Evolutionary conservation across 2,888 invertebrate genomes (phyloP), one percentile per base, ranked within the genome.

Genomic region (Carpatolechia fugitivella): DNA sequence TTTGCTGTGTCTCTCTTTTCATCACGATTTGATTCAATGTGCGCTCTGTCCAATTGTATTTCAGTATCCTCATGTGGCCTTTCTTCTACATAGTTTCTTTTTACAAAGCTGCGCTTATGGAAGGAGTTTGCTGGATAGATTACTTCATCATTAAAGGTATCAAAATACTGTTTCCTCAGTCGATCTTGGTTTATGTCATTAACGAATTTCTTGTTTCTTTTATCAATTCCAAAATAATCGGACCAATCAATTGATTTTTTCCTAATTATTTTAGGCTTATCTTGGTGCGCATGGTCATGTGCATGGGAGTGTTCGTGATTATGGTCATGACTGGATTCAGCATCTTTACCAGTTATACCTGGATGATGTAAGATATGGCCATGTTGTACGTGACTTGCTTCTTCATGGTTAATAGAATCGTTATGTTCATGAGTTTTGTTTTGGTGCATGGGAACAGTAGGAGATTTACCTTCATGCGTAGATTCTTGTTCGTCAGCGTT

Each of bases 201-300:
- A 1, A 78, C 65, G 53, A 78, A 80, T 68, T 94, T 94, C 78
- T 95, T 95, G 78, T 92, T 93, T 57, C 96, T 93, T 60, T 94
- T 92, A 75, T 97, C 96, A 59, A 96, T 92, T 0, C 97, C 97
- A 70, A 97, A 96, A 72, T 97, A 96, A 67, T 96, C 94, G 0
- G 95, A 94, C 97, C 96, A 97, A 69, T 96, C 94, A 57, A 97
- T 92, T 0, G 95, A 95, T 77, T 96, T 97, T 81, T 96, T 96
- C 60, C 93, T 93, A 6, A 95, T 78, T 24, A 88, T 85, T 38
- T 92, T 88, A 7, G 89, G 85, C 62, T 90, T 91, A 31, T 91
- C 90, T 14, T 74, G 63, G 52, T 81, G 78, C 14, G 62, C 57
- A 40, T 63, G 60, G 10, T 57, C 56, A 38, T 60, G 57, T 13